A percentile compares a stretch with the other conserved stretches of the same genome.
phyloP scores from a whole-genome alignment of 2,888 invertebrate species.

The Tholera decimalis region DNA sequence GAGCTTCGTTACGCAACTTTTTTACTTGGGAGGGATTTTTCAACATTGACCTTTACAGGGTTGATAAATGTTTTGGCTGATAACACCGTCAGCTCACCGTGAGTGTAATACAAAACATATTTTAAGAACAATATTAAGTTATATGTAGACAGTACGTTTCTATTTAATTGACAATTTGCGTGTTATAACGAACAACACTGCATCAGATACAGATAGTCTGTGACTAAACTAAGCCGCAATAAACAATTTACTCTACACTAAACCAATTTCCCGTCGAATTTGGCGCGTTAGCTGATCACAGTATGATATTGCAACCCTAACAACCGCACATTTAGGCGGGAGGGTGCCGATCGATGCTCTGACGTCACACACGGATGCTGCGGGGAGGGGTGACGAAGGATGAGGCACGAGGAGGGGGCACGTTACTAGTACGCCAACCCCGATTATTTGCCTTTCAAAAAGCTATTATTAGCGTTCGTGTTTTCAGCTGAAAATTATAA shows the following conservation, averaged over 20 bases:
- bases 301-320: constrained; percentile 69
- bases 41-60: constrained; percentile 46
- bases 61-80: constrained; percentile 41
- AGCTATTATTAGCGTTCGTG: constrained; percentile 76
- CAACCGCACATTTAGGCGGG: constrained; percentile 77
- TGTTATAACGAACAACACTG: constrained; percentile 22
- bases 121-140: neutral
- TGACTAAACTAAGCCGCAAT: constrained; percentile 45
- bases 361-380: constrained; percentile 87
- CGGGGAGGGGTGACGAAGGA: constrained; percentile 66
- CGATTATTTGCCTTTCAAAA: constrained; percentile 78
- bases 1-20: constrained; percentile 45
- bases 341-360: constrained; percentile 85
- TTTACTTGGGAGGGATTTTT: constrained; percentile 31
- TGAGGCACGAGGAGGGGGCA: constrained; percentile 59
- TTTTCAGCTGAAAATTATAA: constrained; percentile 68
- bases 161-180: constrained; percentile 26
- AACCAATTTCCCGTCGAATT: constrained; percentile 63
- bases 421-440: constrained; percentile 71
- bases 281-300: constrained; percentile 58
- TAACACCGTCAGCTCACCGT: neutral
- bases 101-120: constrained; percentile 3
- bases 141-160: neutral
- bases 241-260: constrained; percentile 56
- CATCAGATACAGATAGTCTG: constrained; percentile 19